These are phyloP conservation scores for Melanotus villosus DNA, from an alignment of 2,888 invertebrate genomes.

Conservation along the genomic window DNA sequence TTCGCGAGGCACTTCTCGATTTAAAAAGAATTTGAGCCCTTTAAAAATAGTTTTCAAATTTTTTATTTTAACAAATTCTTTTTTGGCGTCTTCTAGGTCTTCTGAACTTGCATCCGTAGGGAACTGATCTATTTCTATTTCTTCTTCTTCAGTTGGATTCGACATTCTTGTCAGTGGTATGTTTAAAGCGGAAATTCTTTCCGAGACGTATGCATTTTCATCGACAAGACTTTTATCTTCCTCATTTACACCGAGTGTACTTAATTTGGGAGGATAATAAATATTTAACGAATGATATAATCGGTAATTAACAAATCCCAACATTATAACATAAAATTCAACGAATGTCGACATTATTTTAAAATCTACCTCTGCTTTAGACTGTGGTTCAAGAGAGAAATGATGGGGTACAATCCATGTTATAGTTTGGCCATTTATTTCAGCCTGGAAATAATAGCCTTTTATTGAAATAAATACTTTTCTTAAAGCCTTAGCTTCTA, in stretches of 20 bases:
- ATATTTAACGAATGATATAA: conserved; percentile 90
- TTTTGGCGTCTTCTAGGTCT: conserved; percentile 81
- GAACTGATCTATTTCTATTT: conserved; percentile 80
- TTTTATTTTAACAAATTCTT: conserved; percentile 81
- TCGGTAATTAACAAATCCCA: conserved; percentile 96
- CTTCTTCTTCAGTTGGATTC: conserved; percentile 73
- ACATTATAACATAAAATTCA: conserved; percentile 95
- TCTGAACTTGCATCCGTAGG: conserved; percentile 77
- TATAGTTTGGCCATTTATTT: conserved; percentile 93
- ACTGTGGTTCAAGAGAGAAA: conserved; percentile 90
- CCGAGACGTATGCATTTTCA: conserved; percentile 82
- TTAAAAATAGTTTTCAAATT: conserved; percentile 89
- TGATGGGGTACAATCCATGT: conserved; percentile 99
- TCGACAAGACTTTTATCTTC: conserved; percentile 79
- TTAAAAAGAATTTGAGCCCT: conserved; percentile 92
- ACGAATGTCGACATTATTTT: conserved; percentile 98
- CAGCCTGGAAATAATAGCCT: conserved; percentile 98
- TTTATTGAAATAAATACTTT: conserved; percentile 98
- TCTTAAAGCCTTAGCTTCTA: conserved; percentile 89
- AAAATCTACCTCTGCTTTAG: conserved; percentile 93
- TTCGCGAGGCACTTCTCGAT: conserved; percentile 95
- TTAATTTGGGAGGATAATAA: conserved; percentile 92
- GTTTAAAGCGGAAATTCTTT: conserved; percentile 90
- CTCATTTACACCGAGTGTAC: conserved; percentile 67
- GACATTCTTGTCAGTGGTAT: conserved; percentile 77